Base-by-base conservation (phyloP, 1,140 invertebrate species). In the Octopus sinensis region DNA sequence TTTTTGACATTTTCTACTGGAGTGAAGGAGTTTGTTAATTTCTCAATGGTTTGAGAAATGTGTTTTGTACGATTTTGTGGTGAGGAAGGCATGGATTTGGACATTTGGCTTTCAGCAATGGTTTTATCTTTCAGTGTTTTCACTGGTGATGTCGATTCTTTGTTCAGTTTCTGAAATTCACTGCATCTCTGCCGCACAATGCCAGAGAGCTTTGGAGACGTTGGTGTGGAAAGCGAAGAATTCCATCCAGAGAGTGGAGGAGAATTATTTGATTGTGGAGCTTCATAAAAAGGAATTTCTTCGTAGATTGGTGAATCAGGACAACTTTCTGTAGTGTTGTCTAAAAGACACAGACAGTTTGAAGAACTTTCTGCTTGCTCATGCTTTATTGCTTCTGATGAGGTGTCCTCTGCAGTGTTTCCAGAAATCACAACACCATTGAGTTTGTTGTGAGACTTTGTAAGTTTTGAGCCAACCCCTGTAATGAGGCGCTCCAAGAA, bases 401-500 rank as follows among this genome's bases (percentile, higher is more conserved):
- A 53, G 53, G 62, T 79, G 17, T 81, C 81, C 5, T 53, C 68
- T 54, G 82, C 80, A 10, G n/a, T 77, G 6, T 51, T 76, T 30
- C 54, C 79, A 30, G 83, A 76, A 56, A 75, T 68, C 13, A 53
- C 54, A 43, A 79, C 79, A 30, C 54, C 52, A 78, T 78, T 76
- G 30, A 80, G 62, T 52, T 77, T 78, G 23, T 79, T 76, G 9
- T 82, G 79, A 9, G 83, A 82, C 77, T 82, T 86, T 52, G 54
- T 82, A 30, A 80, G 71, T 6, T 77, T 77, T 13, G 81, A 80
- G 17, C 84, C 78, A 10, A 82, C 82, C 54, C 85, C 84, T 54
- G 82, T 84, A 54, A 87, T 84, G 43, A 87, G 56, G 30, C 83
- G 83, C 62, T 87, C 84, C 53, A 87, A 82, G 82, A 87, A 87